Evolutionary conservation across 2,113 vertebrate genomes (phyloP).

Genomic region (Piprites chloris): DNA sequence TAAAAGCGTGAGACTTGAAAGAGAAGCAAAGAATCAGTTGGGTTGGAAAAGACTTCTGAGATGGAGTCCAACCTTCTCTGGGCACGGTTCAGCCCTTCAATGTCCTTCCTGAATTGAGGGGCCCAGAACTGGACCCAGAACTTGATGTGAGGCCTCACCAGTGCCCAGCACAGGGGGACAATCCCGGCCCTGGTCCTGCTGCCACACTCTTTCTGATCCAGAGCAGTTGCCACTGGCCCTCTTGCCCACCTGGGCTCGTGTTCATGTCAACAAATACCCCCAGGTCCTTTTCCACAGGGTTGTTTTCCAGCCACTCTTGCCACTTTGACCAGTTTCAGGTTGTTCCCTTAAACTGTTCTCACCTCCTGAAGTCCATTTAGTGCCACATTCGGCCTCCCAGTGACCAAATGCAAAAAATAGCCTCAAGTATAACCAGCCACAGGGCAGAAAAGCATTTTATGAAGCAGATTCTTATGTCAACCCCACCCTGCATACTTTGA

Average conservation of each 20-base stretch:
- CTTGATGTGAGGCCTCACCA: not conserved
- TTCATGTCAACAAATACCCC: not conserved
- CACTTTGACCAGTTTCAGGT: not conserved
- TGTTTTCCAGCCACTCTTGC: not conserved
- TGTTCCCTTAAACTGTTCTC: not conserved
- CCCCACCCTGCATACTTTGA: not conserved
- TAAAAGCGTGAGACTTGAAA: not conserved
- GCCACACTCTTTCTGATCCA: not conserved
- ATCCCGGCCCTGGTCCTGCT: not conserved
- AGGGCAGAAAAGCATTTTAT: not conserved
- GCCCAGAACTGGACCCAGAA: not conserved
- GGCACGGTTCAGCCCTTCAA: not conserved
- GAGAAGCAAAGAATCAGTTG: not conserved
- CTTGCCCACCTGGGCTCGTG: not conserved
- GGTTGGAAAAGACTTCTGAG: not conserved
- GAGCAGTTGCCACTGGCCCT: not conserved
- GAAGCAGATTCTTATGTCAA: not conserved
- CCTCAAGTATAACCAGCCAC: not conserved
- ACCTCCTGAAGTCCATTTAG: not conserved
- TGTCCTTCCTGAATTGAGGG: not conserved
- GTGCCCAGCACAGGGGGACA: not conserved
- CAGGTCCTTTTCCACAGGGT: not conserved
- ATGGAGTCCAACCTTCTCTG: not conserved
- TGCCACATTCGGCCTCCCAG: not conserved
- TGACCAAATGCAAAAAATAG: not conserved